Evolutionary conservation across 2,797 vertebrate genomes (phyloP), one percentile per base, ranked within the genome.

Genomic region (Enteromius thamalakanensis): DNA sequence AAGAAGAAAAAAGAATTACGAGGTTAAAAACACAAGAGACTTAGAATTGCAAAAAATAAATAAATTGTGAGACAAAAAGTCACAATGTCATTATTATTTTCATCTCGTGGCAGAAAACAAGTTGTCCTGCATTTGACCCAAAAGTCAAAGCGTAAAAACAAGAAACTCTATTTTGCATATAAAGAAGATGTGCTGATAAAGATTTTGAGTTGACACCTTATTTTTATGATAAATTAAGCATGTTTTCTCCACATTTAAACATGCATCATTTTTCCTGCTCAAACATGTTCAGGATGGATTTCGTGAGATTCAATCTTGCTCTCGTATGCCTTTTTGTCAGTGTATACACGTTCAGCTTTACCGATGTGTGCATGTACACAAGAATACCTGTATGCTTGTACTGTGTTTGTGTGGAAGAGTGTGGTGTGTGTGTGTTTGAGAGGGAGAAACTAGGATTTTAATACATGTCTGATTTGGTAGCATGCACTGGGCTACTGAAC

Each of bases 401-500:
- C 26, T 77, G 72, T 82, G 40, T 86, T 49, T 71, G 6, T 74
- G 23, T 49, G 49, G 19, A n/a, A 14, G 9, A 65, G 79, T 2
- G 1, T 32, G 29, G 9, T 69, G 79, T 2, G 60, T n/a, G 1
- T 62, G 8, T 64, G 42, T 78, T 69, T 77, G 34, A 37, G 68
- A 0, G 14, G 37, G 62, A 69, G 83, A 40, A 75, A 74, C 64
- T 21, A 68, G 34, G 37, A 45, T 42, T 64, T 82, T 74, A 82
- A 65, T 40, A 75, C 51, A 51, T 60, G 53, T 76, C 75, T 87
- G 78, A 68, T 84, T 78, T 84, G 86, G 84, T 87, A 85, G 86
- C 86, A 87, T 85, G 86, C 86, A 79, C 79, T 84, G 84, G 81
- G 86, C 86, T 81, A 34, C 76, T 84, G 62, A 83, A 75, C 78